Percentiles rank a stretch among this genome's conserved stretches.
Conservation (phyloP, 2,113 vertebrate species). For the Vombatus ursinus region DNA sequence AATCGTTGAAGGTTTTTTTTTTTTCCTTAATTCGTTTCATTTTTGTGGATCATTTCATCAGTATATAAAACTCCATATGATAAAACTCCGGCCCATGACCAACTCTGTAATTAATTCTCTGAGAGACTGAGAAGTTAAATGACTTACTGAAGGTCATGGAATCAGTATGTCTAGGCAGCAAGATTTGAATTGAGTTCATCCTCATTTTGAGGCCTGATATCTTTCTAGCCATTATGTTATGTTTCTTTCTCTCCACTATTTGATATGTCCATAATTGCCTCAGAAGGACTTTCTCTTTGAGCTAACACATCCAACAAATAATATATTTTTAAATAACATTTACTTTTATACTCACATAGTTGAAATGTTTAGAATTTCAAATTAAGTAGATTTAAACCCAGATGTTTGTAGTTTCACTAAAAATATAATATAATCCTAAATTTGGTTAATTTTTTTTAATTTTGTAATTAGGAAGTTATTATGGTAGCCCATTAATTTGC, state of each 20-base stretch:
- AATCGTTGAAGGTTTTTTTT: background rate
- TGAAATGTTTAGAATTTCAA: background rate
- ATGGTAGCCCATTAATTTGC: background rate
- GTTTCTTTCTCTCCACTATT: background rate
- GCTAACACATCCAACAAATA: background rate
- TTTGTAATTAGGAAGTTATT: background rate
- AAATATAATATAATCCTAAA: background rate
- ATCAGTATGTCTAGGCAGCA: background rate
- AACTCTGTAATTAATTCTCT: background rate
- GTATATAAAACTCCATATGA: background rate
- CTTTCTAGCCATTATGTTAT: background rate
- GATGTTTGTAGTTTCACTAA: background rate
- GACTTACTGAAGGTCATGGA: background rate
- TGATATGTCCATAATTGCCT: background rate
- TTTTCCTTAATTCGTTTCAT: no score
- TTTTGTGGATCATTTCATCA: background rate
- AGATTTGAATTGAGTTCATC: background rate
- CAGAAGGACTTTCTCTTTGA: background rate
- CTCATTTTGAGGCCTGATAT: background rate
- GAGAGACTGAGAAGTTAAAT: background rate
- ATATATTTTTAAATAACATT: constrained; percentile 3
- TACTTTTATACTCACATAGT: background rate
- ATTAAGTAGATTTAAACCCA: background rate
- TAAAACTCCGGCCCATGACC: background rate
- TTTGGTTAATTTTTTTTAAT: background rate